Conservation (phyloP, 2,113 vertebrate genomes). For the Ardeotis arabs region DNA sequence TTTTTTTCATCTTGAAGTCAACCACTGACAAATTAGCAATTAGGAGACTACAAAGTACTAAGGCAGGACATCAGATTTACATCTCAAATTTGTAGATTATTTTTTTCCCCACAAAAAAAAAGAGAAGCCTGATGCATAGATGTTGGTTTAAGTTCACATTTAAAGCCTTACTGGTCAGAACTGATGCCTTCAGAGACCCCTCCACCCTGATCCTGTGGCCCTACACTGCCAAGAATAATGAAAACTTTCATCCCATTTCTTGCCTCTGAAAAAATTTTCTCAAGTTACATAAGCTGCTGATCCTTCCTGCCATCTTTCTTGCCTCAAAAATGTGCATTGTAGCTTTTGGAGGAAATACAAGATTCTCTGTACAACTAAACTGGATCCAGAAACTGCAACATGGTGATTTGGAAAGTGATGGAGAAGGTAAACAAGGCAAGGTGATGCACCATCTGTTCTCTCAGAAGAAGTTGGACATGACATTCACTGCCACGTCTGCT, state of each 20-base stretch:
- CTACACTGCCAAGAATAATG: not conserved
- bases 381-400: not conserved
- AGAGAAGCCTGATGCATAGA: not conserved
- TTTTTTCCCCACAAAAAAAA: not conserved
- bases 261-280: not conserved
- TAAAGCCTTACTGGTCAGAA: not conserved
- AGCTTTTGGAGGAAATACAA: not conserved
- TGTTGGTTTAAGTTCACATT: not conserved
- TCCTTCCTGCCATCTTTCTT: not conserved
- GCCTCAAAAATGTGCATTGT: not conserved
- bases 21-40: not conserved
- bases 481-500: not conserved
- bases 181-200: not conserved
- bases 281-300: not conserved
- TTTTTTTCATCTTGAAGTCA: not conserved
- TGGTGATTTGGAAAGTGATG: constrained; percentile 27
- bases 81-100: not conserved
- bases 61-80: not conserved
- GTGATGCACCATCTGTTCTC: constrained; percentile 40
- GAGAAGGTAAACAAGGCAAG: constrained; percentile 12
- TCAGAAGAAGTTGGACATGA: not conserved
- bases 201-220: not conserved
- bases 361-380: not conserved
- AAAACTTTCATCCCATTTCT: not conserved
- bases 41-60: not conserved